Evolutionary conservation across 2,113 vertebrate genomes (phyloP).

Genomic region (Oncorhynchus nerka): DNA sequence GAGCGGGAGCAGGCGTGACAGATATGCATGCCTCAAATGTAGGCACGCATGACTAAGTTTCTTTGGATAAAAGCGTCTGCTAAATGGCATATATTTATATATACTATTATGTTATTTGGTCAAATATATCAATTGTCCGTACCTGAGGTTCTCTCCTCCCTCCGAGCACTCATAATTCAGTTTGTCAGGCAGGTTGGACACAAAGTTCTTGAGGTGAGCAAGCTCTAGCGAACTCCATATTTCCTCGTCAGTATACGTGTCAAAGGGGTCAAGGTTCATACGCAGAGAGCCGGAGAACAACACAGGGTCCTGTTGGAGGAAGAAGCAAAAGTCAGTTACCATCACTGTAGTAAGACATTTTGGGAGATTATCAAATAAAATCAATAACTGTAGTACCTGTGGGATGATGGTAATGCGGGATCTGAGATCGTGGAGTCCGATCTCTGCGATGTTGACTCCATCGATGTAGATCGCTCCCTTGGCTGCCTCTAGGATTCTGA

Average conservation of each 20-base stretch:
- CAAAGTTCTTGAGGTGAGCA: constrained; percentile 83
- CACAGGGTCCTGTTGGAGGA: constrained; percentile 81
- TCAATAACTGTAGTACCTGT: constrained; percentile 70
- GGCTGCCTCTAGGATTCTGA: constrained; percentile 86
- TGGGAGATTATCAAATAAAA: no score
- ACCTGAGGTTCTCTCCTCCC: constrained; percentile 91
- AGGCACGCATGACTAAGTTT: no score
- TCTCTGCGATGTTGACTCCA: constrained; percentile 79
- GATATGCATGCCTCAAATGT: no score
- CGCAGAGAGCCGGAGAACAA: constrained; percentile 91
- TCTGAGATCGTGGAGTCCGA: constrained; percentile 88
- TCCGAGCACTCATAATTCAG: constrained; percentile 85
- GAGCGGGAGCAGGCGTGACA: no score
- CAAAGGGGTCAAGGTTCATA: constrained; percentile 91
- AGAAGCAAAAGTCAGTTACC: neutral
- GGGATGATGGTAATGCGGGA: constrained; percentile 87
- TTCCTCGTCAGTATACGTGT: constrained; percentile 83
- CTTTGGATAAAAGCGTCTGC: no score
- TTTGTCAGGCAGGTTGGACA: constrained; percentile 83
- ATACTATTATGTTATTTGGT: no score
- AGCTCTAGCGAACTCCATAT: constrained; percentile 89
- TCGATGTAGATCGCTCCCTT: constrained; percentile 87
- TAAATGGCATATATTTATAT: no score
- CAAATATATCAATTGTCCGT: neutral
- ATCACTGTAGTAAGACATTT: neutral